Evolutionary conservation across 2,888 invertebrate genomes (phyloP).

Genomic region (Drosophila conformis): DNA sequence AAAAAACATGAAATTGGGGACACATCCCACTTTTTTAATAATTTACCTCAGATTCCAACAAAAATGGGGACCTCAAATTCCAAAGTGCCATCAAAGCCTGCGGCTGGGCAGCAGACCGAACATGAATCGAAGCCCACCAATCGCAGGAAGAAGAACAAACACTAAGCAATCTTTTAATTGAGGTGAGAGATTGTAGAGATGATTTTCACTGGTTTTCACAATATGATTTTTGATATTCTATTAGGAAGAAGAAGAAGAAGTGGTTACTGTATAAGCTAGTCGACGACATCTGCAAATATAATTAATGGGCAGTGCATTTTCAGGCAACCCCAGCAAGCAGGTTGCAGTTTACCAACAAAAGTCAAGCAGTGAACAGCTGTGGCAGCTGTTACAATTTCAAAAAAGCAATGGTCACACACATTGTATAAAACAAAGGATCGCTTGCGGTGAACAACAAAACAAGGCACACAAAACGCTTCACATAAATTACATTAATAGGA

Average conservation of each 20-base stretch:
- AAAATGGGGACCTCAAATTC: not conserved
- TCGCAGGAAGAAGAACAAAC: not conserved
- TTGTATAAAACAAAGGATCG: constrained; percentile 58
- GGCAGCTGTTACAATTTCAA: not conserved
- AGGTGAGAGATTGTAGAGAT: not conserved
- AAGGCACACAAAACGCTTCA: constrained; percentile 64
- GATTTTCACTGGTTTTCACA: not conserved
- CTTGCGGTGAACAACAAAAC: constrained; percentile 58
- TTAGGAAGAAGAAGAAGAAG: not conserved
- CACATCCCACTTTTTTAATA: constrained; percentile 6
- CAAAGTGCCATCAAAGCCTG: not conserved
- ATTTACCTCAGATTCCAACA: constrained; percentile 1
- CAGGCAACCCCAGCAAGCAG: not conserved
- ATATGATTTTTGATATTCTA: not conserved
- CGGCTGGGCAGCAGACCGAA: not conserved
- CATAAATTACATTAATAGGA: constrained; percentile 74
- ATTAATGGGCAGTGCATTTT: not conserved
- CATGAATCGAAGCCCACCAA: not conserved
- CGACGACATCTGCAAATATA: not conserved
- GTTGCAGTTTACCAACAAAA: not conserved
- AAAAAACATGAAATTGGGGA: constrained; percentile 5
- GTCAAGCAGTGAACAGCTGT: not conserved
- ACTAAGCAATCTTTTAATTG: not conserved
- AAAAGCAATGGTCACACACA: not conserved
- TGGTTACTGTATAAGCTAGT: not conserved